These are phyloP conservation scores for Argyresthia albistria DNA, from an alignment of 2,888 invertebrate genomes.

Conservation along the genomic window DNA sequence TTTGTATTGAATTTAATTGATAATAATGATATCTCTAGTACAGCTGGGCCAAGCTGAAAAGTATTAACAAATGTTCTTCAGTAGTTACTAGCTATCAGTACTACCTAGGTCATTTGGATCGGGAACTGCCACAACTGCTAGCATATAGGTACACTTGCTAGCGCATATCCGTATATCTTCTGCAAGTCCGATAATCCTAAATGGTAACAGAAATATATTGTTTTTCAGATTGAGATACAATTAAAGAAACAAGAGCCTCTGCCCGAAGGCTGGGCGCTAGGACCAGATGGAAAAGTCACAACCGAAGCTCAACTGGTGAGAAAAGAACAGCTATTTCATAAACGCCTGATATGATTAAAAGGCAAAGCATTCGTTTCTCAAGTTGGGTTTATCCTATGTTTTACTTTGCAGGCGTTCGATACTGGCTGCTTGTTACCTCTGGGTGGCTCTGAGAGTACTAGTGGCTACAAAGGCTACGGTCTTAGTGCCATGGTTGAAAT, in stretches of 20 bases:
- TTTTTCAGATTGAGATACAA: constrained; percentile 83
- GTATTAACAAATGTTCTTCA: too few relatives aligned
- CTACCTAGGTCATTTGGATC: too few relatives aligned
- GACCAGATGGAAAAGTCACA: constrained; percentile 73
- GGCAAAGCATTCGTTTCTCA: not conserved
- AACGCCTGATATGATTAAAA: not conserved
- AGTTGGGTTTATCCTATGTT: not conserved
- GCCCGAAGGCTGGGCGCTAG: constrained; percentile 90
- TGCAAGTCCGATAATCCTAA: too few relatives aligned
- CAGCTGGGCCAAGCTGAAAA: too few relatives aligned
- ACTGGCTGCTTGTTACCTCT: constrained; percentile 76
- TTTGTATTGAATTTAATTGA: too few relatives aligned
- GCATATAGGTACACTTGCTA: too few relatives aligned
- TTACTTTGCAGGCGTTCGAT: constrained; percentile 60
- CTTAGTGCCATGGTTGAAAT: constrained; percentile 88
- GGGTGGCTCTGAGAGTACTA: constrained; percentile 80
- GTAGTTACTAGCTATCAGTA: too few relatives aligned
- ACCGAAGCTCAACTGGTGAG: constrained; percentile 73
- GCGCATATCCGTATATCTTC: too few relatives aligned
- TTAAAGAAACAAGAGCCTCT: constrained; percentile 81
- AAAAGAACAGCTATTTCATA: not conserved
- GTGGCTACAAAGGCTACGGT: constrained; percentile 93
- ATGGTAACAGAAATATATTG: not conserved
- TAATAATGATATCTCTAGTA: too few relatives aligned
- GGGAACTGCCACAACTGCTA: too few relatives aligned